Conservation (phyloP, 2,888 invertebrate genomes). For the Harmothoe impar region DNA sequence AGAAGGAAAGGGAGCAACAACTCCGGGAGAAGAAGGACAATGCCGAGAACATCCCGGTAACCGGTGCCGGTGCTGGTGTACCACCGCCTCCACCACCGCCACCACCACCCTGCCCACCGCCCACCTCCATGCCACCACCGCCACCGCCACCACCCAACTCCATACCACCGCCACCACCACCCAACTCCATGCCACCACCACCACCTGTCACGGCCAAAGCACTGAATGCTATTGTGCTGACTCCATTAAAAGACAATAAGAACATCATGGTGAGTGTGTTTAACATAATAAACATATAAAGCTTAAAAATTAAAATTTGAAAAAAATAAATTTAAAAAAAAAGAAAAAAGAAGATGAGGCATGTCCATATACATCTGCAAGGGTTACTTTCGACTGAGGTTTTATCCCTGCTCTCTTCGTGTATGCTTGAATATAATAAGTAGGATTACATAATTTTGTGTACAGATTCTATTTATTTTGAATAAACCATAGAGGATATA, state of each 20-base stretch:
- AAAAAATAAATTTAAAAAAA: no score
- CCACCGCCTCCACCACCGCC: constrained; percentile 44
- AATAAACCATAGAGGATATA: no score
- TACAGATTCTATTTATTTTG: no score
- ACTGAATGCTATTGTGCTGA: not conserved
- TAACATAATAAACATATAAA: not conserved
- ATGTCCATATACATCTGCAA: no score
- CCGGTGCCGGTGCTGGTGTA: not conserved
- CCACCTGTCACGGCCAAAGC: not conserved
- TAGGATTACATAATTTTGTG: no score
- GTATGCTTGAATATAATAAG: no score
- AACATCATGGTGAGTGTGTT: not conserved
- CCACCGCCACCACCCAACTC: constrained; percentile 43
- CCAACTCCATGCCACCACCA: constrained; percentile 14
- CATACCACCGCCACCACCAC: constrained; percentile 41
- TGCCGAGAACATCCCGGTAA: not conserved
- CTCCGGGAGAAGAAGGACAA: not conserved
- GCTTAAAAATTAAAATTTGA: no score
- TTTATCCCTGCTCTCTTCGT: no score
- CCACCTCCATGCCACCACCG: constrained; percentile 26
- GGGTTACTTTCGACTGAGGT: no score
- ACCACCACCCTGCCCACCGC: constrained; percentile 11
- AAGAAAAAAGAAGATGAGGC: no score
- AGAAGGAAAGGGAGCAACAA: constrained; percentile 24
- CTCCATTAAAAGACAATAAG: constrained; percentile 52